Percentiles rank a stretch among this genome's conserved stretches.
phyloP scores from a whole-genome alignment of 2,888 invertebrate genomes.

The Erebia palarica region DNA sequence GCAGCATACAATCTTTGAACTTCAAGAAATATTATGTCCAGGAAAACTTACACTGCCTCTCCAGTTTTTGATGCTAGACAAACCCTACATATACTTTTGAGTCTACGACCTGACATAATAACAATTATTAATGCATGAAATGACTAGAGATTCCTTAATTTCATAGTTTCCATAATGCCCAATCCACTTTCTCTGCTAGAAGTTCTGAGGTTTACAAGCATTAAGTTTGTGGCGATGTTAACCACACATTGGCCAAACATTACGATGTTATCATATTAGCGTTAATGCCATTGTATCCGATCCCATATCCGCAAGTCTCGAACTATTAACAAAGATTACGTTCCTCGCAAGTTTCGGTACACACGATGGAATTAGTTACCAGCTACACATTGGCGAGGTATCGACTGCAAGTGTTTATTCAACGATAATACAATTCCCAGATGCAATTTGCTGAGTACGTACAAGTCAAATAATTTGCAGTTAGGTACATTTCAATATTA shows the following conservation, averaged over 20 bases:
- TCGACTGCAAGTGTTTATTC: conserved; percentile 19
- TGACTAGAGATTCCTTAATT: neutral
- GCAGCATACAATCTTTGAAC: no score
- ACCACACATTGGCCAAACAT: neutral
- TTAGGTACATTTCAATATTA: conserved; percentile 3
- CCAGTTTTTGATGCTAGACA: no score
- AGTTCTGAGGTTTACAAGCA: neutral
- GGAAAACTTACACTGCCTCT: no score
- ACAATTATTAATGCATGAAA: no score
- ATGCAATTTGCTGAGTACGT: conserved; percentile 19
- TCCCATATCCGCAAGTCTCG: neutral
- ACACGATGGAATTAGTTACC: conserved; percentile 31
- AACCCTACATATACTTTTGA: no score
- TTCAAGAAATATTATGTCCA: no score
- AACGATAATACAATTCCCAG: conserved; percentile 18
- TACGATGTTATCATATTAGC: neutral
- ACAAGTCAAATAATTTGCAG: conserved; percentile 11
- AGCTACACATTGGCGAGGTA: conserved; percentile 12
- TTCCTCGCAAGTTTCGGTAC: conserved; percentile 14
- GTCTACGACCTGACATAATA: no score
- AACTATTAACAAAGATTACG: conserved; percentile 8
- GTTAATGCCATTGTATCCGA: conserved; percentile 1
- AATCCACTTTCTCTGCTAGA: neutral
- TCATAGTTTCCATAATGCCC: no score
- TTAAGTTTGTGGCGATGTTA: neutral